A percentile compares a stretch with the other conserved stretches of the same genome.
phyloP scores from a whole-genome alignment of 2,888 invertebrate genomes.

The Koerneria pararmatus region DNA sequence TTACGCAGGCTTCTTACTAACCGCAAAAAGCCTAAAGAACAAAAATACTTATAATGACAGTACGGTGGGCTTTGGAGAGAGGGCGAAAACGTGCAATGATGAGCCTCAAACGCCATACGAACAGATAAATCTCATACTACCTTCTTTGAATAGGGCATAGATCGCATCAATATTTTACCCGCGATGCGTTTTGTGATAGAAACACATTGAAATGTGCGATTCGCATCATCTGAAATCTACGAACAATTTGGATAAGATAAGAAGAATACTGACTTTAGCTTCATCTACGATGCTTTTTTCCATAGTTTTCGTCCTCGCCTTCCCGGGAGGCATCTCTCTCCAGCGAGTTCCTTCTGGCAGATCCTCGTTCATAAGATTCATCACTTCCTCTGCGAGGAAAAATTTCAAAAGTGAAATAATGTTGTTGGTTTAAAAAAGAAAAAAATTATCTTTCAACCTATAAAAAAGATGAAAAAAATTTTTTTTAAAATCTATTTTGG shows the following conservation, averaged over 20 bases:
- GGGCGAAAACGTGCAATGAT: not conserved
- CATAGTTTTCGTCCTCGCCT: constrained; percentile 25
- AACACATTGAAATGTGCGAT: too few relatives aligned
- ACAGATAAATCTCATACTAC: too few relatives aligned
- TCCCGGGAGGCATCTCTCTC: constrained; percentile 36
- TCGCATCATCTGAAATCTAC: constrained; percentile 8
- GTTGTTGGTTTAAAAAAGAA: too few relatives aligned
- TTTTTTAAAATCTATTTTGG: too few relatives aligned
- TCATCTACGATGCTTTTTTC: constrained; percentile 28
- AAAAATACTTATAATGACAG: not conserved
- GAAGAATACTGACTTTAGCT: constrained; percentile 29
- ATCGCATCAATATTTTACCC: not conserved
- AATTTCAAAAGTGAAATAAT: too few relatives aligned
- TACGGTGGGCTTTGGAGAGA: not conserved
- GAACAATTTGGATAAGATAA: too few relatives aligned
- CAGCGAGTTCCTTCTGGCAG: constrained; percentile 32
- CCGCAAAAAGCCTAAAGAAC: too few relatives aligned
- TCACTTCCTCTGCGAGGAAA: constrained; percentile 45
- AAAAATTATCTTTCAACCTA: too few relatives aligned
- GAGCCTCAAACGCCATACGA: not conserved
- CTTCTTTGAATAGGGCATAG: too few relatives aligned
- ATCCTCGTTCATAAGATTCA: constrained; percentile 35
- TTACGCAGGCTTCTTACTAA: not conserved
- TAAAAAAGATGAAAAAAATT: too few relatives aligned
- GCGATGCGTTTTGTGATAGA: not conserved